phyloP scores from a whole-genome alignment of 1,140 invertebrate species.

The Pentalonia nigronervosa region DNA sequence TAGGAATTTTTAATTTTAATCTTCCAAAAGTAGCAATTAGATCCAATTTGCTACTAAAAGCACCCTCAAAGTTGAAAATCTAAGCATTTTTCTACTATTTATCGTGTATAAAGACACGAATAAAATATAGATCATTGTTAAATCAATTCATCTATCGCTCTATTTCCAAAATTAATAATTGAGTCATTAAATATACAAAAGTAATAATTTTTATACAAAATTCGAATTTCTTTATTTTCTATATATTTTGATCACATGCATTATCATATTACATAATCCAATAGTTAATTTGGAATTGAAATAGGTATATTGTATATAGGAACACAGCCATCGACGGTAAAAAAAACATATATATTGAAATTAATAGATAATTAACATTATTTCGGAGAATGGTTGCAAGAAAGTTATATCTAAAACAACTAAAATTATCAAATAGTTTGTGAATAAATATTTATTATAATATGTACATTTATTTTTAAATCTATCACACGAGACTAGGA shows the following conservation, averaged over 20 bases:
- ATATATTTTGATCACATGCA: not conserved
- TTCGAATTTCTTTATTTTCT: not conserved
- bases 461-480: not conserved
- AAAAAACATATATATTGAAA: slow-evolving; percentile 16
- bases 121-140: no score
- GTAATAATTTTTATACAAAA: not conserved
- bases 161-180: not conserved
- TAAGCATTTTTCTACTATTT: no score
- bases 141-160: no score
- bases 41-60: no score
- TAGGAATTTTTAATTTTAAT: no score
- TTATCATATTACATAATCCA: not conserved
- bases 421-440: slow-evolving; percentile 28
- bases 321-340: not conserved
- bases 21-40: no score
- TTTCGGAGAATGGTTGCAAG: slow-evolving; percentile 45
- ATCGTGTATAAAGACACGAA: no score
- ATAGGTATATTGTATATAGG: slow-evolving; percentile 15
- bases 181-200: not conserved
- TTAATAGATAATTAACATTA: not conserved
- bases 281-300: not conserved
- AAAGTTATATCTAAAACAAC: slow-evolving; percentile 33
- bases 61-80: no score
- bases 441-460: slow-evolving; percentile 47
- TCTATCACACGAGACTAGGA: slow-evolving; percentile 56